Percentiles rank a stretch among this genome's conserved stretches.
These are phyloP conservation scores for Girardia tigrina DNA, from an alignment of 2,888 invertebrate species.

Conservation along the genomic window DNA sequence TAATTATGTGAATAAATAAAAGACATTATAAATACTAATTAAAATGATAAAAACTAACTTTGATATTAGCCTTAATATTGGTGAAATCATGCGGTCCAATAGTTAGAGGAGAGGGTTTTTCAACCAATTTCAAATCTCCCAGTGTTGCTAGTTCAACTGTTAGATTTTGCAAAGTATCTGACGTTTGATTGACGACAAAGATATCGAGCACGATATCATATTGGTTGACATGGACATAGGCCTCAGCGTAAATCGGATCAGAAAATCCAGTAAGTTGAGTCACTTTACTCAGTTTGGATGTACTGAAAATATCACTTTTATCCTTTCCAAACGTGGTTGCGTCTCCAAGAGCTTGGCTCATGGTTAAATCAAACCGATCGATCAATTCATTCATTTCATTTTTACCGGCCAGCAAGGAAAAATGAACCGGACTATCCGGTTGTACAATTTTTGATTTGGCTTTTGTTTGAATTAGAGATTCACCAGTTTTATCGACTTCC, in stretches of 20 bases:
- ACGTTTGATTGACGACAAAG: conserved; percentile 78
- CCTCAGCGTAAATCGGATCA: conserved; percentile 97
- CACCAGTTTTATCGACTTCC: conserved; percentile 53
- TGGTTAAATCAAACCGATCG: conserved; percentile 80
- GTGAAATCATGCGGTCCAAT: conserved; percentile 91
- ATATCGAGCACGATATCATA: conserved; percentile 97
- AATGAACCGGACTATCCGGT: conserved; percentile 70
- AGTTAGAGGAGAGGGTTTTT: conserved; percentile 85
- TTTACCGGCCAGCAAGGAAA: conserved; percentile 61
- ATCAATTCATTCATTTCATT: conserved; percentile 54
- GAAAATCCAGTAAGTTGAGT: conserved; percentile 95
- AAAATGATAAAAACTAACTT: conserved; percentile 51
- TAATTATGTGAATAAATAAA: not conserved
- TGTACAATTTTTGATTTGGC: conserved; percentile 53
- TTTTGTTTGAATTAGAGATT: conserved; percentile 14
- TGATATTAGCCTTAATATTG: conserved; percentile 92
- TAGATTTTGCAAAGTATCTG: conserved; percentile 89
- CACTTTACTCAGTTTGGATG: conserved; percentile 57
- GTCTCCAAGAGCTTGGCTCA: conserved; percentile 68
- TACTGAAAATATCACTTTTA: conserved; percentile 50
- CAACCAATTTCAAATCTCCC: conserved; percentile 89
- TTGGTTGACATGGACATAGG: conserved; percentile 78
- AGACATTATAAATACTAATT: not conserved
- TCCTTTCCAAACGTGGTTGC: conserved; percentile 50
- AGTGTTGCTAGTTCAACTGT: conserved; percentile 72